phyloP scores from a whole-genome alignment of 2,797 vertebrate genomes.

The Malurus splendens region DNA sequence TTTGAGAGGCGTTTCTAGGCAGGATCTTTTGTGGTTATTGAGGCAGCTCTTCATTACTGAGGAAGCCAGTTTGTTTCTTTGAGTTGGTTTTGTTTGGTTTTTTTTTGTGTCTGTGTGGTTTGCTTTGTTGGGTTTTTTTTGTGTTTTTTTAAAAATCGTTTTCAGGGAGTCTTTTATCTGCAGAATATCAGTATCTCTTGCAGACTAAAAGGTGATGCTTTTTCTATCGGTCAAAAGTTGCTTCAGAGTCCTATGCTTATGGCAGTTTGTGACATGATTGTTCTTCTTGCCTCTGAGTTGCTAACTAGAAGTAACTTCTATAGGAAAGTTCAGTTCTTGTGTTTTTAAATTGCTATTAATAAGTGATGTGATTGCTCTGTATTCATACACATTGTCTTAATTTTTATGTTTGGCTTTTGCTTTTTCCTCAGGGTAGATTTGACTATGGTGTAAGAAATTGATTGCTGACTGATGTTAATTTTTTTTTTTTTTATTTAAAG shows the following conservation, averaged over 20 bases:
- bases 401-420: background rate
- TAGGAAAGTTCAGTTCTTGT: background rate
- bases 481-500: fast-evolving
- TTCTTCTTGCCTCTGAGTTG: background rate
- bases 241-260: background rate
- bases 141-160: background rate
- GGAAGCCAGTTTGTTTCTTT: background rate
- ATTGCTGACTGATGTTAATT: background rate
- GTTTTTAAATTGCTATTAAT: background rate
- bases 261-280: background rate
- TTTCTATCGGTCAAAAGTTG: background rate
- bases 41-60: background rate
- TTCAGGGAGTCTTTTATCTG: background rate
- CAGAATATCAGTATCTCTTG: background rate
- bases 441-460: background rate
- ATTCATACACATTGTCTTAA: background rate
- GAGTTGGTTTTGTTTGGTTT: background rate
- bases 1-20: background rate
- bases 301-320: background rate
- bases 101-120: background rate
- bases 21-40: background rate
- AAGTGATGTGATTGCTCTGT: background rate
- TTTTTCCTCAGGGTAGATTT: fast-evolving
- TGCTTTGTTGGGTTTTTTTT: background rate
- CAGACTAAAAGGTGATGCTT: background rate